Conservation (phyloP, 2,113 vertebrate species). For the Coreoperca whiteheadi region DNA sequence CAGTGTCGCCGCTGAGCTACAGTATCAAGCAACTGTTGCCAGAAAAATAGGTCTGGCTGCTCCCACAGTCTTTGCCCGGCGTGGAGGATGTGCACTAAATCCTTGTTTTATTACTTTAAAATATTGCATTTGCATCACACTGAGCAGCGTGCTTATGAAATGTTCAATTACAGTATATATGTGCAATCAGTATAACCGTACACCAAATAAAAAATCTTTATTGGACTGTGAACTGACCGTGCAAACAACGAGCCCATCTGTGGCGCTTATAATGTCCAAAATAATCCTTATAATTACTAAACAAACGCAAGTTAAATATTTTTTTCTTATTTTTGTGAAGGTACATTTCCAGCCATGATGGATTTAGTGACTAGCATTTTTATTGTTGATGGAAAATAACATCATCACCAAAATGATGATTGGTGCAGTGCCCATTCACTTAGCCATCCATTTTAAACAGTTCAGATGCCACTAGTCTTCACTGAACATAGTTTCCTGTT, state of each 20-base stretch:
- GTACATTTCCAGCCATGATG: too few relatives aligned
- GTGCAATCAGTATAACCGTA: slow-evolving; percentile 20
- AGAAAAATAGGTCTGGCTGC: slow-evolving; percentile 12
- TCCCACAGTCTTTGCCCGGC: not conserved
- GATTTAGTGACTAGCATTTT: too few relatives aligned
- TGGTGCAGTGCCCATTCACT: not conserved
- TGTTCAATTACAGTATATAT: slow-evolving; percentile 20
- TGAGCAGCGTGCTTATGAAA: not conserved
- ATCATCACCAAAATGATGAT: not conserved
- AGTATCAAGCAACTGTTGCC: slow-evolving; percentile 28
- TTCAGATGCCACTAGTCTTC: not conserved
- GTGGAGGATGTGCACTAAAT: slow-evolving; percentile 38
- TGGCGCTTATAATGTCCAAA: slow-evolving; percentile 5
- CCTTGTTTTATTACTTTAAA: slow-evolving; percentile 43
- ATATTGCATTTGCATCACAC: slow-evolving; percentile 50
- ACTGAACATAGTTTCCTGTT: not conserved
- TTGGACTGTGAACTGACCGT: slow-evolving; percentile 9
- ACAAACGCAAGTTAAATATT: not conserved
- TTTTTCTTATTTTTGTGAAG: not conserved
- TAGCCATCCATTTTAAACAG: not conserved
- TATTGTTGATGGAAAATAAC: not conserved
- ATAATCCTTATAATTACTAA: not conserved
- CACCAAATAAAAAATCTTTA: slow-evolving; percentile 8
- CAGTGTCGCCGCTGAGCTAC: slow-evolving; percentile 12
- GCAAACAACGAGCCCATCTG: slow-evolving; percentile 24